Conservation (phyloP, 2,797 vertebrate genomes). For the Esox lucius region DNA sequence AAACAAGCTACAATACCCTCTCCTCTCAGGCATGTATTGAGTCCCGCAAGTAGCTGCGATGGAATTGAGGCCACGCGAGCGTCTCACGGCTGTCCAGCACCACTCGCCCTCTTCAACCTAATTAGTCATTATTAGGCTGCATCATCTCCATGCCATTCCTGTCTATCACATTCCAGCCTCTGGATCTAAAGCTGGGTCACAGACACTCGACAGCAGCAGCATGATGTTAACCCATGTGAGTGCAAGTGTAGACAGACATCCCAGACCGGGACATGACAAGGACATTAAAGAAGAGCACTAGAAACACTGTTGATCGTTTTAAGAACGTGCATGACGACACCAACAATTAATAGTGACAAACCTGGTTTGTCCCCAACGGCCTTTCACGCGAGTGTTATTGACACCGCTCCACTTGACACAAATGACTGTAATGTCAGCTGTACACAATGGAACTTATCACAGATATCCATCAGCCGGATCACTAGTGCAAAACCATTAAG, state of each 20-base stretch:
- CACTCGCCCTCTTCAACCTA: conserved; percentile 62
- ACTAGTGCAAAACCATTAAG: conserved; percentile 10
- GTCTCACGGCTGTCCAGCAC: conserved; percentile 41
- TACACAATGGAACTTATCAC: not conserved
- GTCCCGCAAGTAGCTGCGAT: conserved; percentile 30
- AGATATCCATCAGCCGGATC: conserved; percentile 17
- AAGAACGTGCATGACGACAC: not conserved
- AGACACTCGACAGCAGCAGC: not conserved
- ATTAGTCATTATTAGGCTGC: conserved; percentile 65
- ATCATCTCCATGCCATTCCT: not conserved
- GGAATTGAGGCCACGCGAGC: conserved; percentile 49
- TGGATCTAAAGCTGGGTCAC: not conserved
- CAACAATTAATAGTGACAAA: not conserved
- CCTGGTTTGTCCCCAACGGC: not conserved
- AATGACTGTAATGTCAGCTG: conserved; percentile 1
- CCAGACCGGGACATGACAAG: conserved; percentile 1
- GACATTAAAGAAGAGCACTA: not conserved
- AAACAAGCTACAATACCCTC: conserved; percentile 23
- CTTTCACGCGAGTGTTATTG: not conserved
- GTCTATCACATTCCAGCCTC: too few relatives aligned
- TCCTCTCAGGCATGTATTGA: conserved; percentile 62
- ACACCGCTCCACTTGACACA: not conserved
- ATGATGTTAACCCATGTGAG: not conserved
- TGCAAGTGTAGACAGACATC: not conserved
- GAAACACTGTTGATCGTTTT: not conserved